phyloP scores from a whole-genome alignment of 2,888 invertebrate genomes.

The Glaucopsyche alexis region DNA sequence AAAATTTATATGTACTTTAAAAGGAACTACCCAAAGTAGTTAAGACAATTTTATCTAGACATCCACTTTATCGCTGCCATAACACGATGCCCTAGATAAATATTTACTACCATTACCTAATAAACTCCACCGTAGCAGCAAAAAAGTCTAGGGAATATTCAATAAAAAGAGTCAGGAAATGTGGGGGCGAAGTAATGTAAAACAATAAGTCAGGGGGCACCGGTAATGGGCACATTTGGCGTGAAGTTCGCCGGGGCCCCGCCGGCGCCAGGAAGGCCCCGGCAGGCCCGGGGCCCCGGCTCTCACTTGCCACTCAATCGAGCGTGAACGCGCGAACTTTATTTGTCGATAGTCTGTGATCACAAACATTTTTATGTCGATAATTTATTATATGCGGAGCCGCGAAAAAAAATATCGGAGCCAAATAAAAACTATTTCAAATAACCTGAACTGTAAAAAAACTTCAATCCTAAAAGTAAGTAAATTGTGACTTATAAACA shows the following conservation, averaged over 20 bases:
- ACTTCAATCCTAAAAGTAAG: too few species aligned
- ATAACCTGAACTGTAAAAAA: too few species aligned
- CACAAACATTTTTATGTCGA: constrained; percentile 24
- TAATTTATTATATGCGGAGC: not conserved
- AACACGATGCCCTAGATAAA: not conserved
- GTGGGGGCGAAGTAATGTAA: constrained; percentile 31
- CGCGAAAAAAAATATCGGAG: too few species aligned
- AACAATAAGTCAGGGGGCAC: constrained; percentile 35
- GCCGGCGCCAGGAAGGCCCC: constrained; percentile 64
- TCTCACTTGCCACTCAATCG: constrained; percentile 52
- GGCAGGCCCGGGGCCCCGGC: constrained; percentile 61
- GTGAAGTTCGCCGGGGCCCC: constrained; percentile 55
- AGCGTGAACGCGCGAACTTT: constrained; percentile 44
- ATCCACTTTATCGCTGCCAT: not conserved
- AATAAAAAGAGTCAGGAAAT: constrained; percentile 29
- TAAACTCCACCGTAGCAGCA: not conserved
- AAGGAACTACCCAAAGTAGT: not conserved
- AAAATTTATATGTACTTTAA: too few species aligned
- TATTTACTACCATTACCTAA: not conserved
- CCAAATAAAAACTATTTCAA: too few species aligned
- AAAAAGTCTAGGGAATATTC: constrained; percentile 16
- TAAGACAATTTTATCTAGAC: not conserved
- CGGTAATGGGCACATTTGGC: constrained; percentile 36
- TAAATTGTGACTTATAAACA: too few species aligned
- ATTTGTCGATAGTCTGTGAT: constrained; percentile 32